A percentile compares a stretch with the other conserved stretches of the same genome.
Conservation (phyloP, 2,113 vertebrate genomes). For the Ameiurus melas region DNA sequence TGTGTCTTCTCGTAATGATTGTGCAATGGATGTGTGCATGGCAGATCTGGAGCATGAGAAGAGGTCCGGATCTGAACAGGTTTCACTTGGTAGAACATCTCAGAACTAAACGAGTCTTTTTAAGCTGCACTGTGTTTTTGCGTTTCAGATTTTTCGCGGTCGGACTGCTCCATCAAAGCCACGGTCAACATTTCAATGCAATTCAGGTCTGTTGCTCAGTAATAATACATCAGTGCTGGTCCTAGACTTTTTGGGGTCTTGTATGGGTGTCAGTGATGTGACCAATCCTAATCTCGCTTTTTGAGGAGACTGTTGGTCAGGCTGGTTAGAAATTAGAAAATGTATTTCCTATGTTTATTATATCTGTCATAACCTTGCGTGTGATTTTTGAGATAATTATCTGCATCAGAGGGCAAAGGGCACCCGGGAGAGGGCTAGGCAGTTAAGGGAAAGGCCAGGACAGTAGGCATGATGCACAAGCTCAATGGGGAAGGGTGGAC, state of each 20-base stretch:
- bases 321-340: not conserved
- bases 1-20: constrained; percentile 57
- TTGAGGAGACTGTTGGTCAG: not conserved
- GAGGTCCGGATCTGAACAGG: constrained; percentile 56
- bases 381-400: not conserved
- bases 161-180: constrained; percentile 65
- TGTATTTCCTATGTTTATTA: not conserved
- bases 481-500: not conserved
- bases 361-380: not conserved
- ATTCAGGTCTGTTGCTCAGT: constrained; percentile 60
- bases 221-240: not conserved
- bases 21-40: constrained; percentile 56
- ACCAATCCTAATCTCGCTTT: not conserved
- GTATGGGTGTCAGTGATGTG: not conserved
- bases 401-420: not conserved
- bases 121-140: not conserved
- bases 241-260: not conserved
- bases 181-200: constrained; percentile 58
- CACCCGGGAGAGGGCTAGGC: not conserved
- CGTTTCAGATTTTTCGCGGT: constrained; percentile 64
- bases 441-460: not conserved
- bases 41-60: constrained; percentile 58
- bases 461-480: too few species aligned
- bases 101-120: not conserved
- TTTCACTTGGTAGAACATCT: not conserved